Percentiles rank a stretch among this genome's conserved stretches.
phyloP scores from a whole-genome alignment of 2,113 vertebrate species.

The Megatriorchis doriae region DNA sequence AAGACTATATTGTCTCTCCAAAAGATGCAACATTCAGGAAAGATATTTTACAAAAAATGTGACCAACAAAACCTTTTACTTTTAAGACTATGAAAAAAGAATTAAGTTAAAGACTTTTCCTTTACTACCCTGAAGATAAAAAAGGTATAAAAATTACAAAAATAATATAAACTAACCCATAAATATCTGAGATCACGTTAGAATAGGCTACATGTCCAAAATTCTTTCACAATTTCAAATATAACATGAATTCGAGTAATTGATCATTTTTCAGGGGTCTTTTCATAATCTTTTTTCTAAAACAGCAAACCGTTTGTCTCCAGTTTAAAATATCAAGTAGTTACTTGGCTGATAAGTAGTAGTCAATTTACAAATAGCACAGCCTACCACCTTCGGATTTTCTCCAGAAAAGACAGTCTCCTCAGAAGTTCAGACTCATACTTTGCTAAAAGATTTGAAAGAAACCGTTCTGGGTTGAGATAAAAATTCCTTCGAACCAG shows the following conservation, averaged over 20 bases:
- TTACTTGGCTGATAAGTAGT: not conserved
- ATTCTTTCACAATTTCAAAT: not conserved
- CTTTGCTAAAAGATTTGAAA: not conserved
- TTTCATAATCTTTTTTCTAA: not conserved
- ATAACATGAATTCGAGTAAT: not conserved
- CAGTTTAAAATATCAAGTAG: not conserved
- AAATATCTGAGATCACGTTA: not conserved
- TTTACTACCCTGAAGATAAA: not conserved
- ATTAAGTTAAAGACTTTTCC: not conserved
- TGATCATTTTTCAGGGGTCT: not conserved
- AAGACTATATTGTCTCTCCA: not conserved
- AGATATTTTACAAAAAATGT: not conserved
- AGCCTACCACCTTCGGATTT: not conserved
- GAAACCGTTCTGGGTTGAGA: not conserved
- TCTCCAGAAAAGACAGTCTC: not conserved
- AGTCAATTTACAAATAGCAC: not conserved
- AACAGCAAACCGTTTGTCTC: not conserved
- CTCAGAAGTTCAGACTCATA: not conserved
- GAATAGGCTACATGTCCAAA: not conserved
- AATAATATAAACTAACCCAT: not conserved
- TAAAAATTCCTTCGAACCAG: not conserved
- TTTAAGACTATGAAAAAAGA: not conserved
- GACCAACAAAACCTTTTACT: not conserved
- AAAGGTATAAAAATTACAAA: not conserved
- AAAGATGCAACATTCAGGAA: not conserved